Conservation (phyloP, 2,888 invertebrate genomes). For the Sympetrum striolatum region DNA sequence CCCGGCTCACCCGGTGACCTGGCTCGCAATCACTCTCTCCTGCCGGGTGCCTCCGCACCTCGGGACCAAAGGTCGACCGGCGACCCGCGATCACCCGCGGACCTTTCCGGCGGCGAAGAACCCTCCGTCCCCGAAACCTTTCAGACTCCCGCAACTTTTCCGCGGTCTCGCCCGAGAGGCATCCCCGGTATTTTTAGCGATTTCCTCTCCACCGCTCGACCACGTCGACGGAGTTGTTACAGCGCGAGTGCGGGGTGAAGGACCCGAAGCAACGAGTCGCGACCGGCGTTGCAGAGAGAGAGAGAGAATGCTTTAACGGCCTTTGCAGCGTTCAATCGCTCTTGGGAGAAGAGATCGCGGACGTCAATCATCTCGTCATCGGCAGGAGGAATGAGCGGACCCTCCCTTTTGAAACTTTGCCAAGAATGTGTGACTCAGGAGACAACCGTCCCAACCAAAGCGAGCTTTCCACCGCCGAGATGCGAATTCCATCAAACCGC, state of each 20-base stretch:
- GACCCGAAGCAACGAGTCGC: no score
- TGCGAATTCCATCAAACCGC: background rate
- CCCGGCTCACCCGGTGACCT: slow-evolving; percentile 28
- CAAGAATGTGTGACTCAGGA: background rate
- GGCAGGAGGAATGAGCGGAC: background rate
- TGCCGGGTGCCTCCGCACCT: background rate
- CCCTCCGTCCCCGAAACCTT: background rate
- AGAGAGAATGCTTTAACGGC: no score
- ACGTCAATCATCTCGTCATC: background rate
- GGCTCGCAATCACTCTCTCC: background rate
- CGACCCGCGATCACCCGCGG: background rate
- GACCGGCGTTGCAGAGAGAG: no score
- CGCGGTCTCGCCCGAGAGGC: background rate
- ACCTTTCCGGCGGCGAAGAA: background rate
- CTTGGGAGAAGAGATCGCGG: background rate
- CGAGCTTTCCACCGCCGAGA: background rate
- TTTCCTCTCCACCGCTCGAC: no score
- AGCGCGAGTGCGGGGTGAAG: no score
- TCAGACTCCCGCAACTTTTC: background rate
- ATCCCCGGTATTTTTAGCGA: no score
- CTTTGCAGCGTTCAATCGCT: no score
- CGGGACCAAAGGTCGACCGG: background rate
- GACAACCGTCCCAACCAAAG: background rate
- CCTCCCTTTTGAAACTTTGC: background rate
- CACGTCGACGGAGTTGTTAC: no score